A percentile compares a stretch with the other conserved stretches of the same genome.
Evolutionary conservation across 2,797 vertebrate species (phyloP).

Genomic region (Artibeus lituratus): DNA sequence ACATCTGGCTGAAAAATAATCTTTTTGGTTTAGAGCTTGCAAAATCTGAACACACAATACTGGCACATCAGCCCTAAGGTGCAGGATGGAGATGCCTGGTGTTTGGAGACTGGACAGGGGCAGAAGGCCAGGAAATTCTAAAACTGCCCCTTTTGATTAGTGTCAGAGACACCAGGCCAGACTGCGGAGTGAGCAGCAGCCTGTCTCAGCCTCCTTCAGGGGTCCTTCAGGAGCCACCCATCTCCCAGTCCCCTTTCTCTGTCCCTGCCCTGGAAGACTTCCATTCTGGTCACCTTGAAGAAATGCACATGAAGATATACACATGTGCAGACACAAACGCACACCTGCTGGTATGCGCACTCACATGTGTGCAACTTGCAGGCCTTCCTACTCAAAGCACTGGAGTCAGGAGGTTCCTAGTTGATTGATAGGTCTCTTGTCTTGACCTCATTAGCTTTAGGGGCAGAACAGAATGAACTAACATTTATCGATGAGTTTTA

Average conservation of each 20-base stretch:
- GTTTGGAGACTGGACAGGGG: not conserved
- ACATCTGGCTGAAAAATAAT: conserved; percentile 46
- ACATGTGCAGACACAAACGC: not conserved
- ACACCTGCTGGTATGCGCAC: too few species aligned
- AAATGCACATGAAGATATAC: not conserved
- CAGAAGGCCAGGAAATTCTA: not conserved
- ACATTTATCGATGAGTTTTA: not conserved
- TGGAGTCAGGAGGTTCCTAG: not conserved
- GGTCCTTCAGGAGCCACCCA: not conserved
- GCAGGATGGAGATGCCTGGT: not conserved
- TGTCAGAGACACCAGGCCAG: not conserved
- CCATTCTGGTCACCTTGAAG: not conserved
- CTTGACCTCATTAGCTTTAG: not conserved
- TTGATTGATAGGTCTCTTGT: not conserved
- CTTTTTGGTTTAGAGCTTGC: conserved; percentile 40
- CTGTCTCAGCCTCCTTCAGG: not conserved
- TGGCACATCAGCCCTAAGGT: not conserved
- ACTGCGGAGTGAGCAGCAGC: not conserved
- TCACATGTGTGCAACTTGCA: not conserved
- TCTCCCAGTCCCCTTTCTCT: not conserved
- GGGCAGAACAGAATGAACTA: not conserved
- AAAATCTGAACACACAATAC: conserved; percentile 24
- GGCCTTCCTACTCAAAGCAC: not conserved
- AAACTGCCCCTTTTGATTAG: not conserved
- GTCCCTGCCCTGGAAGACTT: not conserved